These are phyloP conservation scores for Microdon myrmicae DNA, from an alignment of 2,888 invertebrate species.

Conservation along the genomic window DNA sequence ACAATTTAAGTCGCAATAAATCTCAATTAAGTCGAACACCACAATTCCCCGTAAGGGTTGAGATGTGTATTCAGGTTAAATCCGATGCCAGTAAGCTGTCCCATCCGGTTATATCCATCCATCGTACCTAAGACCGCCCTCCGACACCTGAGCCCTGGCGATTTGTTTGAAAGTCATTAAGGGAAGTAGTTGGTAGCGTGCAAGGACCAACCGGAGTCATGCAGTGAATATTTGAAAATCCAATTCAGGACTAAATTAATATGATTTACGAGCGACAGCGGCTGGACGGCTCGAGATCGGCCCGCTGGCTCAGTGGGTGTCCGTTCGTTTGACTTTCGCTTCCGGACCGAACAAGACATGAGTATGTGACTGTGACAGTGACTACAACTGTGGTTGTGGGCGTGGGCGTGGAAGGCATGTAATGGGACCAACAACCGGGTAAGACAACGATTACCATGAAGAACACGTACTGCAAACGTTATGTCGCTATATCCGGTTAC, in stretches of 20 bases:
- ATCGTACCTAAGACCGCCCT: background rate
- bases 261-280: slow-evolving; percentile 48
- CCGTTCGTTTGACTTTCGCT: too few species aligned
- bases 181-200: slow-evolving; percentile 26
- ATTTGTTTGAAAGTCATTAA: slow-evolving; percentile 49
- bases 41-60: slow-evolving; percentile 31
- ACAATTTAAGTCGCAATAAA: slow-evolving; percentile 51
- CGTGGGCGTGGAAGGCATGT: background rate
- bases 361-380: background rate
- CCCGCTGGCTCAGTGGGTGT: background rate
- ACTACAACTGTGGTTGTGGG: background rate
- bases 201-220: slow-evolving; percentile 5
- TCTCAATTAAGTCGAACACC: slow-evolving; percentile 47
- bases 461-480: slow-evolving; percentile 1
- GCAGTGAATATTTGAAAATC: slow-evolving; percentile 42
- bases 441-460: slow-evolving; percentile 5
- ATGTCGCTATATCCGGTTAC: slow-evolving; percentile 3
- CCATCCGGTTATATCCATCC: background rate
- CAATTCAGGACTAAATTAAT: slow-evolving; percentile 49
- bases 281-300: slow-evolving; percentile 21
- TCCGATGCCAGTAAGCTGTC: background rate
- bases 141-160: slow-evolving; percentile 28
- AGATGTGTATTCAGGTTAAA: background rate
- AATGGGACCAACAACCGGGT: slow-evolving; percentile 8
- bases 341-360: too few species aligned